Base-by-base conservation (phyloP, 2,113 vertebrate species). In the Suricata suricatta region DNA sequence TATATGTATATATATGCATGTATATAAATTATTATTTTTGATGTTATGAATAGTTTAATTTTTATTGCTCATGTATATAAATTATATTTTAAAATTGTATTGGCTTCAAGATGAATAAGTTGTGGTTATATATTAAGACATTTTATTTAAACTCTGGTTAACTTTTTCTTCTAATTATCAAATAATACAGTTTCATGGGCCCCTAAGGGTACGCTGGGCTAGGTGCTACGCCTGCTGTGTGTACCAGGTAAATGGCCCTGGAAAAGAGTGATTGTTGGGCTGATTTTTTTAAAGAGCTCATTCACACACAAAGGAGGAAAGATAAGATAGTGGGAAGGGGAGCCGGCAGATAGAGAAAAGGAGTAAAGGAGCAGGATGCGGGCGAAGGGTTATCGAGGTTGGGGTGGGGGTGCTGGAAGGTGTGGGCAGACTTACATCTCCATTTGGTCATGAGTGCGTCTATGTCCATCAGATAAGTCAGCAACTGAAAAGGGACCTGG, bases 381-480 rank as follows among this genome's bases (percentile, higher is more conserved):
- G 23, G 7, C 13, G 21, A 50, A 31, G 33, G 21, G 23, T 1
- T 41, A 0, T 4, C 3, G 2, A 25, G 17, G 0, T 2, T 4
- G 1, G 23, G 12, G 6, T 35, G 23, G 7, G 15, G 3, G 14
- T 31, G 27, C 14, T 44, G 27, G 41, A 31, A 77, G 72, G 27
- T 29, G 74, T 77, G 31, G 44, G 10, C 8, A 8, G 19, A 99
- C 99, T 99, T 98, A 99, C 99, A 99, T 99, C 99, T 99, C 99
- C 99, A 99, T 97, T 99, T 99, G 52, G 99, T 99, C 99, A 99
- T 99, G 89, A 99, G 99, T 0, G 98, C 99, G 97, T 99, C 99
- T 0, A 99, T 99, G 72, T 99, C 99, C 99, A 99, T 99, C 33
- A 99, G 99, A 71, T 98, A 99, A 17, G 99, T 99, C 87, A 99